Percentiles rank a stretch among this genome's conserved stretches.
These are phyloP conservation scores for Acanthosepion esculentum DNA, from an alignment of 2,888 invertebrate species.

Conservation along the genomic window DNA sequence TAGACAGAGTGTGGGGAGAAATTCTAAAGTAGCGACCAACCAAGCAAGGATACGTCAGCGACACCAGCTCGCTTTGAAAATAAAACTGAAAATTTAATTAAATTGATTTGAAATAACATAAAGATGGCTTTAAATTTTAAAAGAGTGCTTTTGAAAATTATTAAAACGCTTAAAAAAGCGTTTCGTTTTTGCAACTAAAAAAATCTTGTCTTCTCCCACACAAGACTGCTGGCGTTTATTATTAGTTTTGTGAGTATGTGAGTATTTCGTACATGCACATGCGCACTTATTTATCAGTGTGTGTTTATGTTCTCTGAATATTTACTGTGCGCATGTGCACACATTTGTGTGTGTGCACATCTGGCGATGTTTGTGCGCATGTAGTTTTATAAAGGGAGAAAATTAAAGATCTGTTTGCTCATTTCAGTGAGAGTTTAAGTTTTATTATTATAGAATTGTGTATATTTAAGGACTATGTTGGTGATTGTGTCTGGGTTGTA, in stretches of 20 bases:
- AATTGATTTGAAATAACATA: constrained; percentile 37
- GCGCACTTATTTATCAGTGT: background rate
- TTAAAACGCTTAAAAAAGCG: background rate
- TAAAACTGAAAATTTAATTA: constrained; percentile 39
- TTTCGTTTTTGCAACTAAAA: background rate
- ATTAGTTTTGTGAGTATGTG: background rate
- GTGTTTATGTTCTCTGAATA: background rate
- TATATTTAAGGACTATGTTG: background rate
- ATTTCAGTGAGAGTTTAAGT: too few species aligned
- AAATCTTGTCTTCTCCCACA: background rate
- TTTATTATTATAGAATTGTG: background rate
- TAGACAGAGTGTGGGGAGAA: background rate
- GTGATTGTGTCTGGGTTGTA: background rate
- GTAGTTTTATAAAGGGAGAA: too few species aligned
- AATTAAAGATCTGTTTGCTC: too few species aligned
- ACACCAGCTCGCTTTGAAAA: constrained; percentile 35
- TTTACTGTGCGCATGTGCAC: too few species aligned
- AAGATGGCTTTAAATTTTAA: constrained; percentile 40
- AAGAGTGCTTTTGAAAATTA: constrained; percentile 19
- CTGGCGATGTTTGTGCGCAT: background rate
- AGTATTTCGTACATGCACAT: background rate
- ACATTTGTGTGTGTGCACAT: background rate
- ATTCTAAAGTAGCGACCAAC: constrained; percentile 36
- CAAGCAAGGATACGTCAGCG: constrained; percentile 3
- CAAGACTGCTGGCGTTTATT: background rate